Conservation (phyloP, 2,797 vertebrate genomes). For the Loris lydekkerianus region DNA sequence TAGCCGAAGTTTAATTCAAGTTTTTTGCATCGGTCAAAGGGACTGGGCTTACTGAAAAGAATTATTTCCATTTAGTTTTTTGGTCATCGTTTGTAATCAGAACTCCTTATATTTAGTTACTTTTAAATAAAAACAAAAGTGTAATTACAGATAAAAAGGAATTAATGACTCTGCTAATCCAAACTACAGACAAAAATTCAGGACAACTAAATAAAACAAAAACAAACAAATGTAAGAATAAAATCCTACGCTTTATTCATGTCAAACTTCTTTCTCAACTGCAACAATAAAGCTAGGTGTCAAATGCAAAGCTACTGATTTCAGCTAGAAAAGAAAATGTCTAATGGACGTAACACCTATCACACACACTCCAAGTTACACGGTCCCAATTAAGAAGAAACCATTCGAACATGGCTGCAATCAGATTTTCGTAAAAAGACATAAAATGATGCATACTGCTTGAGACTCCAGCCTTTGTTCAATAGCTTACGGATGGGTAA, state of each 20-base stretch:
- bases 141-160: conserved; percentile 56
- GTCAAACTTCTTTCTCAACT: conserved; percentile 34
- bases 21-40: conserved; percentile 36
- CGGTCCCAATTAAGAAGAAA: conserved; percentile 54
- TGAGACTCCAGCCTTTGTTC: conserved; percentile 86
- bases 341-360: conserved; percentile 33
- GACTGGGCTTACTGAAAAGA: conserved; percentile 52
- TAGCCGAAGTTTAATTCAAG: conserved; percentile 74
- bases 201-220: neutral
- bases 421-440: conserved; percentile 37
- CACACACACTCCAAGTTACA: conserved; percentile 66
- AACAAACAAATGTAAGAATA: neutral
- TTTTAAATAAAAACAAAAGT: conserved; percentile 64
- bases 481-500: conserved; percentile 78
- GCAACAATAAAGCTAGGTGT: conserved; percentile 84
- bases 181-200: conserved; percentile 51
- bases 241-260: conserved; percentile 51
- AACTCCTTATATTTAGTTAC: conserved; percentile 58
- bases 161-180: neutral
- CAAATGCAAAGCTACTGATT: conserved; percentile 76
- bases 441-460: conserved; percentile 62
- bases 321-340: conserved; percentile 65
- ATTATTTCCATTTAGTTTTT: conserved; percentile 53
- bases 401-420: conserved; percentile 40
- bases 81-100: conserved; percentile 9